phyloP scores from a whole-genome alignment of 2,113 vertebrate species.

The Ellobius talpinus region DNA sequence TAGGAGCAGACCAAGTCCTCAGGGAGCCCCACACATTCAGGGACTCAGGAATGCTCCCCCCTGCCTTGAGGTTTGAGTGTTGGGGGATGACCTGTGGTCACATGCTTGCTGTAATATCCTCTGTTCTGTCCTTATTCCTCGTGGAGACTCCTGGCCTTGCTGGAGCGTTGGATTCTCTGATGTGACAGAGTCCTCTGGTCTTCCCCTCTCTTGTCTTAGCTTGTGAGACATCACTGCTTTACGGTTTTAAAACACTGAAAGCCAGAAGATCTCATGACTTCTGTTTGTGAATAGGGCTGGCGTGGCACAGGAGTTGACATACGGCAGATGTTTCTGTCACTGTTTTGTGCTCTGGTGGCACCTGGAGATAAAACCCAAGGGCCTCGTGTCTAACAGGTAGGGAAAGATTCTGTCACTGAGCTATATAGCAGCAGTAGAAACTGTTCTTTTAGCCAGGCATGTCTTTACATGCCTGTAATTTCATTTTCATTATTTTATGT shows the following conservation, averaged over 20 bases:
- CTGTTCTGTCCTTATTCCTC: not conserved
- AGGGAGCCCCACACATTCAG: fast-evolving
- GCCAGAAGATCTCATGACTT: not conserved
- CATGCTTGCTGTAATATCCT: not conserved
- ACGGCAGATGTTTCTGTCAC: fast-evolving
- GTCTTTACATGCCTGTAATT: no score
- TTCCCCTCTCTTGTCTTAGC: not conserved
- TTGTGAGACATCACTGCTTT: not conserved
- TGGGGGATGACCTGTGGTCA: fast-evolving
- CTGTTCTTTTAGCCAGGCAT: no score
- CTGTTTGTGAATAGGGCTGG: not conserved
- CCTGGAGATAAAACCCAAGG: no score
- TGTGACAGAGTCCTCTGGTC: not conserved
- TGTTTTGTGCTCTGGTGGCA: not conserved
- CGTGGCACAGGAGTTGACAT: not conserved
- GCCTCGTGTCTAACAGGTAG: not conserved
- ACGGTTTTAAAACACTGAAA: not conserved
- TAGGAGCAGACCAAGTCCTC: not conserved
- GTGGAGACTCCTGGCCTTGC: not conserved
- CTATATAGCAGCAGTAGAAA: not conserved
- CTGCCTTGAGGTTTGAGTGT: not conserved
- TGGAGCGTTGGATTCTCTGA: not conserved
- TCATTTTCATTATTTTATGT: no score
- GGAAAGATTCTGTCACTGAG: not conserved
- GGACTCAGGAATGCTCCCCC: not conserved